A percentile compares a stretch with the other conserved stretches of the same genome.
These are phyloP conservation scores for Poecilus cupreus DNA, from an alignment of 2,888 invertebrate species.

Conservation along the genomic window DNA sequence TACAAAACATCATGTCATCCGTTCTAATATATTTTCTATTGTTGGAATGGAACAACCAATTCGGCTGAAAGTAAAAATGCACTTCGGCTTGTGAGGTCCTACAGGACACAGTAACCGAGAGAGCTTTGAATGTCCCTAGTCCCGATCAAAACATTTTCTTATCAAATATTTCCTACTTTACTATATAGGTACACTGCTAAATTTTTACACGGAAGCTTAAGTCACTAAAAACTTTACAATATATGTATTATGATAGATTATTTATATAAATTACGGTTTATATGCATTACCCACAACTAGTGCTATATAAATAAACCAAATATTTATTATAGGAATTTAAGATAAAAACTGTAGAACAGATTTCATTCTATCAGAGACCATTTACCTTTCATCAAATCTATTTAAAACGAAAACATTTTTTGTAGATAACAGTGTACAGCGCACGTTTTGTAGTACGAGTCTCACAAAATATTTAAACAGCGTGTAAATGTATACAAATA, in stretches of 20 bases:
- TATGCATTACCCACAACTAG: too few species aligned
- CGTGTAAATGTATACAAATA: slow-evolving; percentile 57
- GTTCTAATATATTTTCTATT: not conserved
- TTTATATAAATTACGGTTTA: too few species aligned
- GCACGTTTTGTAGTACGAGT: not conserved
- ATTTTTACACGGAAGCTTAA: too few species aligned
- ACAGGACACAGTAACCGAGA: not conserved
- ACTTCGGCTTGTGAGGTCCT: slow-evolving; percentile 20
- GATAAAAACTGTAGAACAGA: not conserved
- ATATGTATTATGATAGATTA: too few species aligned
- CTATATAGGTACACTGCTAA: too few species aligned
- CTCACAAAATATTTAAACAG: slow-evolving; percentile 57
- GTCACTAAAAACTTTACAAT: too few species aligned
- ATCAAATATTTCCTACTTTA: not conserved
- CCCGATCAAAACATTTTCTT: too few species aligned
- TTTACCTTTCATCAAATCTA: slow-evolving; percentile 37
- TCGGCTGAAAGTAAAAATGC: slow-evolving; percentile 23
- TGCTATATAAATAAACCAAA: too few species aligned
- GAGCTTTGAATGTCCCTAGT: too few species aligned
- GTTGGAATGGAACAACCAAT: too few species aligned
- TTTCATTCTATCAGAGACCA: not conserved
- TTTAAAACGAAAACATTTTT: slow-evolving; percentile 54
- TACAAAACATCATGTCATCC: not conserved
- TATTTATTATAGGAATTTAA: too few species aligned
- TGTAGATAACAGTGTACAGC: slow-evolving; percentile 51